phyloP scores from a whole-genome alignment of 2,797 vertebrate species.

The Mormyrops boulengeri region DNA sequence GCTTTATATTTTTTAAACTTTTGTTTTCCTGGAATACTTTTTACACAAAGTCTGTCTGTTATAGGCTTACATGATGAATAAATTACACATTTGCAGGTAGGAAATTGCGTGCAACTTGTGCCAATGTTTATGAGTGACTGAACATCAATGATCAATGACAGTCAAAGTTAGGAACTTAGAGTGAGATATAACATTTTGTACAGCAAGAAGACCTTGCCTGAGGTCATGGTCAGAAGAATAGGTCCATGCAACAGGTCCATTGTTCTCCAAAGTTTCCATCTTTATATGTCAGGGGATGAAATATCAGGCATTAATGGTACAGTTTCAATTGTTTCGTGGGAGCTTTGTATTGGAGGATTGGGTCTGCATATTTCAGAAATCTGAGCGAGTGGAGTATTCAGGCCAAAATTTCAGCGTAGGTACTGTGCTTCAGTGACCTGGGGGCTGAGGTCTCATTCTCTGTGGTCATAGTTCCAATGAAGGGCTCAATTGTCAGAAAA shows the following conservation, averaged over 20 bases:
- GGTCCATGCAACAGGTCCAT: not conserved
- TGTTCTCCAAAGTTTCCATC: conserved; percentile 13
- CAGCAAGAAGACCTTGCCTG: conserved; percentile 18
- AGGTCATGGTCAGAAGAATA: conserved; percentile 18
- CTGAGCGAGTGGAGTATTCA: not conserved
- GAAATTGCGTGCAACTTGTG: conserved; percentile 2
- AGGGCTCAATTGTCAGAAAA: conserved; percentile 15
- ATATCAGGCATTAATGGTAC: conserved; percentile 20
- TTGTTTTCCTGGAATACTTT: not conserved
- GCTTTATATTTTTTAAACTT: not conserved
- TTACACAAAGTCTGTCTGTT: not conserved
- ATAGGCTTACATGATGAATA: not conserved
- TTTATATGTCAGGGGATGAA: conserved; percentile 12
- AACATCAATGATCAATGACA: conserved; percentile 17
- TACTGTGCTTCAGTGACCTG: not conserved
- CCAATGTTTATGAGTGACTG: not conserved
- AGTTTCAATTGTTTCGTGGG: conserved; percentile 16
- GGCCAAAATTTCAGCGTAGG: not conserved
- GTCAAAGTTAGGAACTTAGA: not conserved
- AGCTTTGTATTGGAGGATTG: conserved; percentile 17
- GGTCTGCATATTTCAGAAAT: conserved; percentile 17
- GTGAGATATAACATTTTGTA: conserved; percentile 20
- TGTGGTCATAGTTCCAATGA: not conserved
- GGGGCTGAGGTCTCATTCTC: conserved; percentile 11
- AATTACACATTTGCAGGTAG: not conserved